Base-by-base conservation (phyloP, 2,113 vertebrate genomes). In the Argyrosomus japonicus region DNA sequence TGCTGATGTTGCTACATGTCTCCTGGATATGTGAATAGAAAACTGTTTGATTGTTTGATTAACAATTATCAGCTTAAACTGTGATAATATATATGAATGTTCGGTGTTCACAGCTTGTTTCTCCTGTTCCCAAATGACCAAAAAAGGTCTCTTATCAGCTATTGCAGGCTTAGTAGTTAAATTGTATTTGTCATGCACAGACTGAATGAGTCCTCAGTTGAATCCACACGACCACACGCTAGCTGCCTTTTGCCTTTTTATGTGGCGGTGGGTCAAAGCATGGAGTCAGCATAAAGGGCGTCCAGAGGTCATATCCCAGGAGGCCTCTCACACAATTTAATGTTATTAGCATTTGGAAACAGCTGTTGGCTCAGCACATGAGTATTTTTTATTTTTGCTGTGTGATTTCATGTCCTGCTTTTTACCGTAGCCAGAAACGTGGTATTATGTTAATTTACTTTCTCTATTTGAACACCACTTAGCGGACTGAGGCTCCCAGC, bases 381-480 rank as follows among this genome's bases (percentile, higher is more conserved):
- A 72, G 23, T 32, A 57, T 84, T 85, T 40, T 84, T 17, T 40
- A 40, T 65, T 70, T 83, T 78, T 82, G 0, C 36, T 67, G 19
- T 43, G 19, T 48, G n/a, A 63, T 79, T 85, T 11, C 1, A 4
- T 78, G 71, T 85, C 75, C 72, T 84, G 76, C 61, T 43, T 71
- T 87, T 78, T 73, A 67, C 54, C 27, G 75, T 63, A 47, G 43
- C 75, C 61, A 81, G 65, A 84, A 84, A 71, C 14, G 58, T 72
- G 75, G 74, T 58, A 79, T 87, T 83, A 86, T 91, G 87, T 48
- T 91, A 82, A 93, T 91, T 77, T 79, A 69, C 68, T 76, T 85
- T 84, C 78, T 87, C 32, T 87, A 45, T 87, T 84, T 89, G 65
- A 85, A 85, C 71, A 73, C 75, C 83, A 91, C 87, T 85, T 85